phyloP scores from a whole-genome alignment of 2,113 vertebrate genomes.

The Tupaia tana region DNA sequence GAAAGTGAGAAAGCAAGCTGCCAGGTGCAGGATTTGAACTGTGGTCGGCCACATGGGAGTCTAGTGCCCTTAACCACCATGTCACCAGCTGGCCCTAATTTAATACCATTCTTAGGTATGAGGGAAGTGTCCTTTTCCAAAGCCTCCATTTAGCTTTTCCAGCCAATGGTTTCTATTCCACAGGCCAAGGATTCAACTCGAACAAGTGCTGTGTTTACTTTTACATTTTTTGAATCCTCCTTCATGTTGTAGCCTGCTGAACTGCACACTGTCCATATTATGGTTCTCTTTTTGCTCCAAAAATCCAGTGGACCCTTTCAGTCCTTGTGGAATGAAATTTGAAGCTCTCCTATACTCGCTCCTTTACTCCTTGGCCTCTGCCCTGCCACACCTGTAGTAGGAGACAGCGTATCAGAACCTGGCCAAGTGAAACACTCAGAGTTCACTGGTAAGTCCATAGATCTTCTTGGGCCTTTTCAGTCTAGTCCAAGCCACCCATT shows the following conservation, averaged over 20 bases:
- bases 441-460: too few species aligned
- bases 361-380: background rate
- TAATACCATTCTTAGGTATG: too few species aligned
- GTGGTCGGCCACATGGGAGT: too few species aligned
- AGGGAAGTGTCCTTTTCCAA: too few species aligned
- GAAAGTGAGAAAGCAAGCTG: too few species aligned
- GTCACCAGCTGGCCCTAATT: too few species aligned
- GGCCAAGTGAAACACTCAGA: background rate
- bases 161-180: too few species aligned
- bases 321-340: background rate
- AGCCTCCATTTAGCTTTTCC: too few species aligned
- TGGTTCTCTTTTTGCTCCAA: background rate
- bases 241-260: background rate
- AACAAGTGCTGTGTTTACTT: background rate
- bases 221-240: background rate
- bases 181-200: too few species aligned
- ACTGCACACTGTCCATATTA: background rate
- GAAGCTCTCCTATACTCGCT: background rate
- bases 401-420: background rate
- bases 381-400: background rate
- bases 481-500: background rate
- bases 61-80: too few species aligned
- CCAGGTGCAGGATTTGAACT: too few species aligned
- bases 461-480: background rate
- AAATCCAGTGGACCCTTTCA: background rate